Percentiles rank a stretch among this genome's conserved stretches.
These are phyloP conservation scores for Gadus chalcogrammus DNA, from an alignment of 2,113 vertebrate species.

Conservation along the genomic window DNA sequence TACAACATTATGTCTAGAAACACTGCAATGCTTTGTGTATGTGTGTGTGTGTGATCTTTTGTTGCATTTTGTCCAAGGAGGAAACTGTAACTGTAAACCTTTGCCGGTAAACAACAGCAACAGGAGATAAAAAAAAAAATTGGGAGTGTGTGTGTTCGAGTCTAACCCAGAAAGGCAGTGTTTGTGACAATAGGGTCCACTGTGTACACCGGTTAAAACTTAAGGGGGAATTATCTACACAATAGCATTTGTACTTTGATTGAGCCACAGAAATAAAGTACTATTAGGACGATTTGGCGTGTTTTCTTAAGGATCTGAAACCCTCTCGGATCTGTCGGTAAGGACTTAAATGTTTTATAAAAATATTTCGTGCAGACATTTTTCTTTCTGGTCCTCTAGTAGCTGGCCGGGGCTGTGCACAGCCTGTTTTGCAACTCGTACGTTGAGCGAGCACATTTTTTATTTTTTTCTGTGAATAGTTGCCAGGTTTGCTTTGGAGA, in stretches of 20 bases:
- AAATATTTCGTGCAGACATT: background rate
- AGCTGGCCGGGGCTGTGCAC: too few relatives aligned
- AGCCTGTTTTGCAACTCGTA: too few relatives aligned
- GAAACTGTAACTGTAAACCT: conserved; percentile 36
- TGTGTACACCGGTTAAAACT: conserved; percentile 39
- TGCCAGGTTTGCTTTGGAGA: too few relatives aligned
- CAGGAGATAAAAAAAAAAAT: conserved; percentile 42
- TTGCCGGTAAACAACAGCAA: conserved; percentile 50
- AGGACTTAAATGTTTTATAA: too few relatives aligned
- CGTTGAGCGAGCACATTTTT: too few relatives aligned
- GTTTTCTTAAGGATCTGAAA: too few relatives aligned
- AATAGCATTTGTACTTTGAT: conserved; percentile 46
- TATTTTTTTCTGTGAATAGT: too few relatives aligned
- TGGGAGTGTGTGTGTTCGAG: conserved; percentile 33
- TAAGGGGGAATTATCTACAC: conserved; percentile 47
- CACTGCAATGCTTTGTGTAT: too few relatives aligned
- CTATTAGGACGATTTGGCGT: conserved; percentile 11
- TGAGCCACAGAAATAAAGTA: conserved; percentile 37
- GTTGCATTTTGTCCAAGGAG: conserved; percentile 47
- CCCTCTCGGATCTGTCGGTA: too few relatives aligned
- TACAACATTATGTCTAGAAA: too few relatives aligned
- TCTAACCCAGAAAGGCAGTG: too few relatives aligned
- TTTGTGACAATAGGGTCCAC: conserved; percentile 35
- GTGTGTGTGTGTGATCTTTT: conserved; percentile 22
- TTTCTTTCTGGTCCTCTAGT: background rate